These are phyloP conservation scores for Oppia nitens DNA, from an alignment of 1,140 invertebrate genomes.

Conservation along the genomic window DNA sequence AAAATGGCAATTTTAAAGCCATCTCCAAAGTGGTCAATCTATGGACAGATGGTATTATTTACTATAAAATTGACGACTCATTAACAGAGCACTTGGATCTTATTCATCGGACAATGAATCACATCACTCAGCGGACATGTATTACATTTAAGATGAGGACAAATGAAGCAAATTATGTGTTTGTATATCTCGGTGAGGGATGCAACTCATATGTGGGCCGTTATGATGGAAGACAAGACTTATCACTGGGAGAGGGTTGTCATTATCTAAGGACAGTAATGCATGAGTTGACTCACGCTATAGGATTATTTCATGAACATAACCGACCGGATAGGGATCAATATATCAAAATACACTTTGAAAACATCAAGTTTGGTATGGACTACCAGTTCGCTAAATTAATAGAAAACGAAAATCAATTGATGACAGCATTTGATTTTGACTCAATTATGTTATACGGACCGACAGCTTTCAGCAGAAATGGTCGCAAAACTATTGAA, in stretches of 20 bases:
- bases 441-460: conserved; percentile 21
- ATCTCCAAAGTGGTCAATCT: conserved; percentile 16
- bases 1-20: conserved; percentile 15
- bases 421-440: conserved; percentile 20
- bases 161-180: conserved; percentile 36
- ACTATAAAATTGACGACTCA: conserved; percentile 18
- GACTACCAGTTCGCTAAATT: conserved; percentile 14
- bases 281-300: conserved; percentile 31
- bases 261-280: conserved; percentile 23
- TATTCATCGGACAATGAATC: conserved; percentile 30
- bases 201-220: conserved; percentile 19
- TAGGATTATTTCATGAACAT: conserved; percentile 32
- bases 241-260: conserved; percentile 20
- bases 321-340: conserved; percentile 14
- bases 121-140: conserved; percentile 40
- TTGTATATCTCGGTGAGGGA: conserved; percentile 1
- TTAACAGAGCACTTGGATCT: conserved; percentile 5
- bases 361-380: conserved; percentile 7
- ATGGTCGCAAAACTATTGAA: background rate
- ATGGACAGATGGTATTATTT: conserved; percentile 19
- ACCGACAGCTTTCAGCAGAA: conserved; percentile 14
- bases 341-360: background rate
- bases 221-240: conserved; percentile 17
- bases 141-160: conserved; percentile 38
- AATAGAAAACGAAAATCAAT: conserved; percentile 12